phyloP scores from a whole-genome alignment of 2,113 vertebrate genomes.

The Amphiprion percula region DNA sequence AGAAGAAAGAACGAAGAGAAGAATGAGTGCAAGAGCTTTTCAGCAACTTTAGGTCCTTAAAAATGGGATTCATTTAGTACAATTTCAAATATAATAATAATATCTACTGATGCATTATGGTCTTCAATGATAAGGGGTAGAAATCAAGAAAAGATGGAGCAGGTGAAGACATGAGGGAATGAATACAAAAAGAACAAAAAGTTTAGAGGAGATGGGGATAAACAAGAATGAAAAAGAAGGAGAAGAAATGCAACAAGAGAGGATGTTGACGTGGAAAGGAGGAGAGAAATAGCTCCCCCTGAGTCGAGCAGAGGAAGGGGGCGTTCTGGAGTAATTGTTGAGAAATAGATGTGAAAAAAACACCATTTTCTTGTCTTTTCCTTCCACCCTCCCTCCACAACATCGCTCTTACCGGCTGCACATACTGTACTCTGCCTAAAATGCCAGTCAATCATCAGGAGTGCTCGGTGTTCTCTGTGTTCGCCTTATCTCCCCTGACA shows the following conservation, averaged over 20 bases:
- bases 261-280: conserved; percentile 2
- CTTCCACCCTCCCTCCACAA: not conserved
- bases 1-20: too few species aligned
- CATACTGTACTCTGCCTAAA: conserved; percentile 23
- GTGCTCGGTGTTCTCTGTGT: conserved; percentile 43
- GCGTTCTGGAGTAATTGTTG: not conserved
- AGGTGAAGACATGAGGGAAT: too few species aligned
- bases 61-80: too few species aligned
- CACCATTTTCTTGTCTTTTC: conserved; percentile 15
- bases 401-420: not conserved
- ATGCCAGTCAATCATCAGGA: conserved; percentile 62
- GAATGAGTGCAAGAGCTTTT: too few species aligned
- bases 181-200: not conserved
- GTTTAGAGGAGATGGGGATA: too few species aligned
- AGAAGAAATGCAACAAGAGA: not conserved
- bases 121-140: too few species aligned
- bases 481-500: conserved; percentile 69
- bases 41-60: too few species aligned
- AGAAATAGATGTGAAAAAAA: not conserved
- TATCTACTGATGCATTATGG: too few species aligned
- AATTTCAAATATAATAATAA: too few species aligned
- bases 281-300: conserved; percentile 5
- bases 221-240: not conserved
- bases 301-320: not conserved
- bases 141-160: too few species aligned